Evolutionary conservation across 37 sponge, comb jelly and placozoan genomes (phyloP).

Genomic region (Eunapius fragilis): DNA sequence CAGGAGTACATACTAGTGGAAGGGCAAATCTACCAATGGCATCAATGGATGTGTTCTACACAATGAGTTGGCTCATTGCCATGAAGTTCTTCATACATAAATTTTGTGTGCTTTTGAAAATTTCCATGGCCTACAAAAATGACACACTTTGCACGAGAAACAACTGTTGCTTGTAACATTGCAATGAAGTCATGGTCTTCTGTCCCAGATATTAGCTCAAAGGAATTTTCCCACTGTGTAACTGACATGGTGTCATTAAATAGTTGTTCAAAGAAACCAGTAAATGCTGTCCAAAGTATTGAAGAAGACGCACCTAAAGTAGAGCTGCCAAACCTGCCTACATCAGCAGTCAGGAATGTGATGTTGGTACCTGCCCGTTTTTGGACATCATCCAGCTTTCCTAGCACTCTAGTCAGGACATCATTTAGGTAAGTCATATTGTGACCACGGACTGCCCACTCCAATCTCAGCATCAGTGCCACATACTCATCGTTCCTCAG

Average conservation of each 20-base stretch:
- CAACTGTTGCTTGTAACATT: constrained; percentile 35
- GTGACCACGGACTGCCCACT: not conserved
- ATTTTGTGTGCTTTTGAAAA: constrained; percentile 43
- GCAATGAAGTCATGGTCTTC: constrained; percentile 24
- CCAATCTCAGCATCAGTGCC: constrained; percentile 31
- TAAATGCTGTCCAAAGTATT: not conserved
- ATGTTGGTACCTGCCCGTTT: not conserved
- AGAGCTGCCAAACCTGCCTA: constrained; percentile 41
- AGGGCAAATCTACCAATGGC: not conserved
- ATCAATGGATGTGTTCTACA: not conserved
- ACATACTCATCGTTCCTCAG: constrained; percentile 10
- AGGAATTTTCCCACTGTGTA: constrained; percentile 24
- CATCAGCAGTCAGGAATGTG: constrained; percentile 33
- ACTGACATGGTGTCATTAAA: constrained; percentile 8
- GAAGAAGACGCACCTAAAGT: not conserved
- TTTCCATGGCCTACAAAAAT: constrained; percentile 45
- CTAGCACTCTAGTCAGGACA: constrained; percentile 11
- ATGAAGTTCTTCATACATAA: constrained; percentile 1
- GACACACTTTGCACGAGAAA: constrained; percentile 33
- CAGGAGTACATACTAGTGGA: too few species aligned
- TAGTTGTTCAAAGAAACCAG: constrained; percentile 24
- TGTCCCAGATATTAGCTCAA: constrained; percentile 13
- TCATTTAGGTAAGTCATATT: not conserved
- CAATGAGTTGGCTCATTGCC: not conserved
- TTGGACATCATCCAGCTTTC: not conserved